Base-by-base conservation (phyloP, 1,140 invertebrate genomes). In the Pseudoatta argentina region DNA sequence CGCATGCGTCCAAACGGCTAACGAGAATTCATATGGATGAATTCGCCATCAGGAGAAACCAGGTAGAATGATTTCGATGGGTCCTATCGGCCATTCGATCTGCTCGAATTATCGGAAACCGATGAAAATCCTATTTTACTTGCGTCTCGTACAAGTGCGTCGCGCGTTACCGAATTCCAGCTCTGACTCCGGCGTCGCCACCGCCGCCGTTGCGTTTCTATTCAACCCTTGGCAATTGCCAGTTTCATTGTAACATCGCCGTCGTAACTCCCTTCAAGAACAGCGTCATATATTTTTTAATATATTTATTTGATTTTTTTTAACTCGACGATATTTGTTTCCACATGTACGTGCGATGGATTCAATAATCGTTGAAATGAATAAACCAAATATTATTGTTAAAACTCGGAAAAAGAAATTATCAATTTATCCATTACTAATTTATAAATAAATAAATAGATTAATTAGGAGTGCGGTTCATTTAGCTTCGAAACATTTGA, bases 41-140 rank as follows among this genome's bases (percentile, higher is more conserved):
- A 88, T 90, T 88, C 82, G 76, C 64, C 86, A 89, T 88, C 88
- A 67, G 53, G 71, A 86, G 86, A 75, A 91, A 90, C 76, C 79
- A 79, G 88, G 59, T 64, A 81, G 81, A 72, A 87, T 89, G 89
- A 91, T 91, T 89, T 87, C 88, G 88, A 81, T 77, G 86, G 76
- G 63, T 86, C 76, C 82, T 88, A 88, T 91, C 89, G 88, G 86
- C 86, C 64, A 90, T 85, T 81, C 89, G 88, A 90, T 91, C 88
- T 66, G 48, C 66, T 16, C 76, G 85, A 85, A 88, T 91, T 91
- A 91, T 91, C 78, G 89, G 89, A 88, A 91, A 91, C 89, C 89
- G 89, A 91, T 91, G 86, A 79, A 91, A 91, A 89, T 91, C 89
- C 85, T 89, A 89, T 91, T 90, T 88, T 75, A 59, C 57, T 86